A percentile compares a stretch with the other conserved stretches of the same genome.
Conservation (phyloP, 2,888 invertebrate genomes). For the Nebria brevicollis region DNA sequence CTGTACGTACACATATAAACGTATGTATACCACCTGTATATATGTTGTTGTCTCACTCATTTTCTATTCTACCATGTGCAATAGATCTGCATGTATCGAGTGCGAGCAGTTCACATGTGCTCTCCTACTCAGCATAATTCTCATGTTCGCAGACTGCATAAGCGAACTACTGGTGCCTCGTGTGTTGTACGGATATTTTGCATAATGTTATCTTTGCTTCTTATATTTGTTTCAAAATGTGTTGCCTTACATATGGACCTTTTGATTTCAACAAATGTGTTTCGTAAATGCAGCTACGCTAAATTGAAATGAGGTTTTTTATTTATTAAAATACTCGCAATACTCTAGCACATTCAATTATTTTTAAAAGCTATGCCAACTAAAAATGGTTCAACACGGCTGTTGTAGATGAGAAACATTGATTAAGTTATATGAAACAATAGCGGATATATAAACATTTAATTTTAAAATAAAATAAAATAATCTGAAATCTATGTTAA, state of each 20-base stretch:
- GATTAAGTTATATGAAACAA: neutral
- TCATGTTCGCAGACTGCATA: neutral
- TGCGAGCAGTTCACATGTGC: neutral
- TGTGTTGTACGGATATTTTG: neutral
- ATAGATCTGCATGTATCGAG: neutral
- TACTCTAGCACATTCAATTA: neutral
- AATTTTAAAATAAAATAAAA: neutral
- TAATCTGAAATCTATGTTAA: conserved; percentile 16
- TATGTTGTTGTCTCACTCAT: neutral
- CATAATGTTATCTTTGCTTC: neutral
- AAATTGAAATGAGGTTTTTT: neutral
- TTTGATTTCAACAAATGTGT: neutral
- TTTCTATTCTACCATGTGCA: neutral
- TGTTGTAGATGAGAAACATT: neutral
- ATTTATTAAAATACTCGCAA: neutral
- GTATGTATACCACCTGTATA: neutral
- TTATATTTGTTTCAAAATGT: neutral
- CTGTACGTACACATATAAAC: neutral
- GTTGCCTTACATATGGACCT: neutral
- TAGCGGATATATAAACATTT: neutral
- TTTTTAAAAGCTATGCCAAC: neutral
- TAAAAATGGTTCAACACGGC: no score
- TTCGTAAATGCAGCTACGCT: neutral
- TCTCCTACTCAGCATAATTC: neutral
- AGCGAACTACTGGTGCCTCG: neutral